Evolutionary conservation across 2,797 vertebrate species (phyloP).

Genomic region (Spea hammondii): DNA sequence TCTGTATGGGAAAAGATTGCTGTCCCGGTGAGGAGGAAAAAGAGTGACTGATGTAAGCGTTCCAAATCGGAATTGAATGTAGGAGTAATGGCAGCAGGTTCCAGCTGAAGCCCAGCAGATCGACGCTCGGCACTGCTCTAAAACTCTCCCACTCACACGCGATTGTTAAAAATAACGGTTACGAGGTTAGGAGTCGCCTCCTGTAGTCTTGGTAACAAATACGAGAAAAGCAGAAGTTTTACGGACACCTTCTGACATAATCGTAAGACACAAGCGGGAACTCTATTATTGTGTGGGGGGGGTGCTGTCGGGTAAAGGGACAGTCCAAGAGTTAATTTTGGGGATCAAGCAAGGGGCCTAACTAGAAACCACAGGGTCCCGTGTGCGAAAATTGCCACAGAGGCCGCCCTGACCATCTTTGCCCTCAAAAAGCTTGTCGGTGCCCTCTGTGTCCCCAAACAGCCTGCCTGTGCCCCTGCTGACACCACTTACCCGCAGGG

Average conservation of each 20-base stretch:
- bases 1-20: neutral
- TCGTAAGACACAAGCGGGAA: neutral
- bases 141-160: constrained; percentile 27
- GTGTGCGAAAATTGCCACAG: no score
- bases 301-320: no score
- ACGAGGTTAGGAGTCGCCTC: neutral
- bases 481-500: no score
- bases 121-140: neutral
- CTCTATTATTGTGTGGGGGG: no score
- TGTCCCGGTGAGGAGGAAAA: neutral
- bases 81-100: neutral
- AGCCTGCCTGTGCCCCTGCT: no score
- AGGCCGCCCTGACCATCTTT: no score
- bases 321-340: no score
- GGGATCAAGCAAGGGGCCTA: no score
- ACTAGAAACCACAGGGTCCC: no score
- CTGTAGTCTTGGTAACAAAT: constrained; percentile 35
- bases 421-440: no score
- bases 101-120: neutral
- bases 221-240: constrained; percentile 7
- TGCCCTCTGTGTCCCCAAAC: no score
- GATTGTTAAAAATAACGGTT: constrained; percentile 2
- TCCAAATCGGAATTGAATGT: neutral
- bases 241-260: neutral
- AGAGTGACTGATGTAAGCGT: no score